phyloP scores from a whole-genome alignment of 2,888 invertebrate genomes.

The Ommatoiulus sabulosus region DNA sequence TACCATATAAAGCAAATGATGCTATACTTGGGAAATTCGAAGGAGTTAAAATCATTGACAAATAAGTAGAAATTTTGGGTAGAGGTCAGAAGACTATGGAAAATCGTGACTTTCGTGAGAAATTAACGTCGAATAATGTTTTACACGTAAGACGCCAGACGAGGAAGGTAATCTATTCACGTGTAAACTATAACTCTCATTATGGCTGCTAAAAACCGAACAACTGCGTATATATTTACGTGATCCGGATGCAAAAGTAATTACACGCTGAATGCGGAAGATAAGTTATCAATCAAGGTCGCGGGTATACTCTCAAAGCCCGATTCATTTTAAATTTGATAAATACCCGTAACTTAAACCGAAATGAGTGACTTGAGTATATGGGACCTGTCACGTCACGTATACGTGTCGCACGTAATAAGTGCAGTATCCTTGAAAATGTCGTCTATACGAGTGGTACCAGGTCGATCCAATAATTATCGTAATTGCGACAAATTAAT shows the following conservation, averaged over 20 bases:
- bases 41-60: background rate
- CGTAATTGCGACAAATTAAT: slow-evolving; percentile 14
- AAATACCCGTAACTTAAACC: background rate
- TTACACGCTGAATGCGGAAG: background rate
- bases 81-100: background rate
- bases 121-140: background rate
- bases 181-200: background rate
- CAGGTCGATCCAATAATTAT: background rate
- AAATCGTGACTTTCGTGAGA: background rate
- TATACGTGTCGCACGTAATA: background rate
- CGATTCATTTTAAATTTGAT: background rate
- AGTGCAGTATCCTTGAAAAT: background rate
- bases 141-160: background rate
- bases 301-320: background rate
- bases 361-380: too few relatives aligned
- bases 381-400: too few relatives aligned
- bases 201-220: background rate
- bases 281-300: background rate
- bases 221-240: background rate
- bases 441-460: background rate
- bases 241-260: slow-evolving; percentile 21
- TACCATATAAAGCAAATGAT: background rate
- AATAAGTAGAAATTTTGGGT: background rate
- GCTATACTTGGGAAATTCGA: background rate
- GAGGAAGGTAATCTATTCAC: background rate